A percentile compares a stretch with the other conserved stretches of the same genome.
Conservation (phyloP, 30 jellyfish, hydroid and myxozoan genomes). For the Turritopsis dohrnii region DNA sequence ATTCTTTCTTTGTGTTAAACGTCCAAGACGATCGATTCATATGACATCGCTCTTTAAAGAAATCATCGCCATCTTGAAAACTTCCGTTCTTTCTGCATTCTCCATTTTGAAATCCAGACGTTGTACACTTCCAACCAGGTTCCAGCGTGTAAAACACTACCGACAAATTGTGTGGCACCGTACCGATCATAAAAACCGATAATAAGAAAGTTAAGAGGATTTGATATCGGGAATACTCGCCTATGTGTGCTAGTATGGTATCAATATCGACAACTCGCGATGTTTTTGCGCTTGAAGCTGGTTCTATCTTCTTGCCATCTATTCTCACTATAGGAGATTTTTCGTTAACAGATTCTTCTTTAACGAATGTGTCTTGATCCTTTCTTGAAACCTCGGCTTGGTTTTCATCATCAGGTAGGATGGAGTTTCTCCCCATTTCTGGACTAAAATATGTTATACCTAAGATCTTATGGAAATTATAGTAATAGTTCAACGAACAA, state of each 20-base stretch:
- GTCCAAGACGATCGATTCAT: conserved; percentile 11
- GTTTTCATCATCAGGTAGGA: not conserved
- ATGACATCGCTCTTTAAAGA: not conserved
- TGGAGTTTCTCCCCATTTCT: not conserved
- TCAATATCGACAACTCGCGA: not conserved
- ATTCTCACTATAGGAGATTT: not conserved
- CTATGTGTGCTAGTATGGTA: not conserved
- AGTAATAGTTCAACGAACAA: too few species aligned
- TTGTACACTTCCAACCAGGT: conserved; percentile 11
- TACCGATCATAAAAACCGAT: conserved; percentile 1
- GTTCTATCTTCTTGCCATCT: not conserved
- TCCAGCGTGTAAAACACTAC: conserved; percentile 5
- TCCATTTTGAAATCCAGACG: not conserved
- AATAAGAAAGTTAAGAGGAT: not conserved
- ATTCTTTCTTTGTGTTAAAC: not conserved
- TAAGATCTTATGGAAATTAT: too few species aligned
- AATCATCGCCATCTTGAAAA: not conserved
- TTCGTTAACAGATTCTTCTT: not conserved
- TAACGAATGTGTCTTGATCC: not conserved
- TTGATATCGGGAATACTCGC: conserved; percentile 3
- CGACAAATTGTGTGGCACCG: not conserved
- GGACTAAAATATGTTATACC: too few species aligned
- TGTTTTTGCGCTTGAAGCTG: not conserved
- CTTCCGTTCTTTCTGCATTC: not conserved
- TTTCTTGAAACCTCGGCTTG: not conserved